Base-by-base conservation (phyloP, 2,113 vertebrate species). In the Lepus europaeus region DNA sequence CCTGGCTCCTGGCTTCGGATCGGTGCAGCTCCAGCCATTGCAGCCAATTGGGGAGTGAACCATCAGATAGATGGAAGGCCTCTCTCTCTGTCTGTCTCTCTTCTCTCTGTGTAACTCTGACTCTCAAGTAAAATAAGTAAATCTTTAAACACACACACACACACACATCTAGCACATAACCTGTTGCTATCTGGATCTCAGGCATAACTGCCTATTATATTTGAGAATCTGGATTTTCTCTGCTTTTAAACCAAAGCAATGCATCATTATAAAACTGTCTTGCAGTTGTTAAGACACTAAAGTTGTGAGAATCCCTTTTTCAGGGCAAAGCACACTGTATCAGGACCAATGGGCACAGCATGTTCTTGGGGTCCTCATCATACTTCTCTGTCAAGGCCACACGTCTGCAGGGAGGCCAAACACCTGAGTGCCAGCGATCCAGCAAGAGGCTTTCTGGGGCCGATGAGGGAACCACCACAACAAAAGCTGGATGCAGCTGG, bases 211-310 rank as follows among this genome's bases (percentile, higher is more conserved):
- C 68, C 7, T 72, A 89, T 53, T 66, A 12, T n/a, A 84, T 29
- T 61, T 81, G 25, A 23, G 49, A 74, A 76, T 80, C 66, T 89
- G 49, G 13, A 25, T 33, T 87, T 83, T 69, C n/a, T 85, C 39
- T 56, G 31, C 51, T 82, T 81, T 89, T 91, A 88, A 95, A 72
- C 39, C 70, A 89, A 95, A 92, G 63, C 59, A 59, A 53, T 22
- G 63, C 61, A n/a, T 85, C 23, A 27, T 27, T 73, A 86, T 74
- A 93, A 91, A 83, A 86, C 36, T 66, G 66, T 53, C 72, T 87
- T 36, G 77, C 17, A 74, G 94, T 6, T 39, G 94, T 6, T 39
- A 81, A 87, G 81, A 92, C 4, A 83, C 17, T 88, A 13, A 92
- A 84, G 66, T 61, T 84, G 9, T 31, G 49, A 63, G 80, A 69